phyloP scores from a whole-genome alignment of 2,113 vertebrate species.

The Leucosticte australis region DNA sequence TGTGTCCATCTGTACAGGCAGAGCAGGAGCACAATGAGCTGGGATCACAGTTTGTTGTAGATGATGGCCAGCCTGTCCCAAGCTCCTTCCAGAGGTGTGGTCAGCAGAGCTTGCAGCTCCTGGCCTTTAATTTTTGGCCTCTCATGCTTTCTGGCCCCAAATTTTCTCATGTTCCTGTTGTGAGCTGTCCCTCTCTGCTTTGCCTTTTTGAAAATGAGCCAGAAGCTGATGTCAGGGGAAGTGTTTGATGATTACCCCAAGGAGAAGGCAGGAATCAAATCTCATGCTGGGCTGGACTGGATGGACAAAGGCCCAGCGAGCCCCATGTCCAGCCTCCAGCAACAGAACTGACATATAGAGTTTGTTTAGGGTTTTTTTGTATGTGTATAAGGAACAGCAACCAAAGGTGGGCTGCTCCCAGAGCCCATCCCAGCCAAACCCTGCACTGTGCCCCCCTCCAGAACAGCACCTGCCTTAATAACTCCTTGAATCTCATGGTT shows the following conservation, averaged over 20 bases:
- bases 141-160: not conserved
- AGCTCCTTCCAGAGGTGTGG: not conserved
- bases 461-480: not conserved
- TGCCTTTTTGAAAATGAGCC: not conserved
- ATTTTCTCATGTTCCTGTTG: not conserved
- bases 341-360: not conserved
- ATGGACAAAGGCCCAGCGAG: not conserved
- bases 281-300: not conserved
- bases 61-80: not conserved
- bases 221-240: slow-evolving; percentile 16
- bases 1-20: not conserved
- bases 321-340: not conserved
- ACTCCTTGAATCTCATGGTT: not conserved
- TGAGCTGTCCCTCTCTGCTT: not conserved
- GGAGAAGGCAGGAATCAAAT: not conserved
- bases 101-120: not conserved
- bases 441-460: not conserved
- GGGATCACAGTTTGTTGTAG: not conserved
- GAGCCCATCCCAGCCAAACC: not conserved
- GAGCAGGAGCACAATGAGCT: not conserved
- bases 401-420: not conserved
- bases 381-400: not conserved
- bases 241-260: not conserved
- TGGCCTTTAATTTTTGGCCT: slow-evolving; percentile 12
- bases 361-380: too few species aligned